Percentiles rank a stretch among this genome's conserved stretches.
Evolutionary conservation across 2,888 invertebrate genomes (phyloP).

Genomic region (Tachina lurida): DNA sequence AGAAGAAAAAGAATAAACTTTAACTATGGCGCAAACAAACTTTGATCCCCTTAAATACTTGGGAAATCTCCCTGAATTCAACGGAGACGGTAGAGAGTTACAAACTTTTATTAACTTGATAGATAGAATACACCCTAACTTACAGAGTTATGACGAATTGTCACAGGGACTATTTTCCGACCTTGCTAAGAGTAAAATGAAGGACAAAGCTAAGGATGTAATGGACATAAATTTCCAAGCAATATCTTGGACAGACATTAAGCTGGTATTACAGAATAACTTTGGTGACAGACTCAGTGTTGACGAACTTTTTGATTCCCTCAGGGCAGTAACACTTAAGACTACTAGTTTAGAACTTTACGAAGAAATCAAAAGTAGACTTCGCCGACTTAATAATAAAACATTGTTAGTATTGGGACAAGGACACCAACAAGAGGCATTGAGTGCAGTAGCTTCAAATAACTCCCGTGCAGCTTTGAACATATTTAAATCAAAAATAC

Average conservation of each 20-base stretch:
- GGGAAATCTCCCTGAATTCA: slow-evolving; percentile 27
- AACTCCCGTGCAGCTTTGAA: slow-evolving; percentile 68
- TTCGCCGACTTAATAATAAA: slow-evolving; percentile 62
- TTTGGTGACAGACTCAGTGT: no score
- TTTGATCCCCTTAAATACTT: slow-evolving; percentile 54
- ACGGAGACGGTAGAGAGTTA: slow-evolving; percentile 35
- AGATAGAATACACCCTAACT: slow-evolving; percentile 58
- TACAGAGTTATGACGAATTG: background rate
- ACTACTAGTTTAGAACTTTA: no score
- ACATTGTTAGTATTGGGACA: slow-evolving; percentile 32
- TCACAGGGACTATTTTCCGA: background rate
- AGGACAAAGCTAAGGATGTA: background rate
- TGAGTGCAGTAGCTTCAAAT: slow-evolving; percentile 50
- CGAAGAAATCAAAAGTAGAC: slow-evolving; percentile 1
- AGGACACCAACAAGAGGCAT: slow-evolving; percentile 21
- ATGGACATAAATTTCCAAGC: background rate
- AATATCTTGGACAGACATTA: background rate
- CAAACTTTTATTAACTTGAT: slow-evolving; percentile 44
- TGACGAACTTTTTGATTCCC: background rate
- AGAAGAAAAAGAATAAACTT: no score
- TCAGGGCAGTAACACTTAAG: background rate
- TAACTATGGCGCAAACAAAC: slow-evolving; percentile 23
- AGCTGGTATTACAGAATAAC: background rate
- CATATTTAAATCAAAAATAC: no score
- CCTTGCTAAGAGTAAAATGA: background rate